A percentile compares a stretch with the other conserved stretches of the same genome.
phyloP scores from a whole-genome alignment of 2,113 vertebrate genomes.

The Capreolus pygargus region DNA sequence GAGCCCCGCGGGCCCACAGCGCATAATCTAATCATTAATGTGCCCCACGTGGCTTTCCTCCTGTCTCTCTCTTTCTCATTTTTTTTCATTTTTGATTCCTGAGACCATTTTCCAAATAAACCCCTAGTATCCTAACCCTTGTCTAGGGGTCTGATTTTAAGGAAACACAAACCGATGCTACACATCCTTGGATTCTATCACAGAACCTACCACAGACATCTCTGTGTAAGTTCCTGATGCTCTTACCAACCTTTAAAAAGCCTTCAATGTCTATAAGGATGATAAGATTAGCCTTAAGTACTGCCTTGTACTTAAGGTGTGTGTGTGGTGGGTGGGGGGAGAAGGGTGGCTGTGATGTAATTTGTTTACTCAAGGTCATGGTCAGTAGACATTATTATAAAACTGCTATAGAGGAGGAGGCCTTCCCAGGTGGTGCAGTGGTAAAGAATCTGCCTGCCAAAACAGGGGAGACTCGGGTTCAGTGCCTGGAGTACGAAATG shows the following conservation, averaged over 20 bases:
- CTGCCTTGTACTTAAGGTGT: neutral
- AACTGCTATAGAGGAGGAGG: neutral
- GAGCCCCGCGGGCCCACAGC: no score
- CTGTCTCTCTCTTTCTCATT: neutral
- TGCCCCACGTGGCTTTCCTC: accelerated
- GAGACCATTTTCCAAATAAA: neutral
- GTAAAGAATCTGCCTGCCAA: neutral
- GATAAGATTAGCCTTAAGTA: neutral
- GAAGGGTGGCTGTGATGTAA: neutral
- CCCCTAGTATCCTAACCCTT: neutral
- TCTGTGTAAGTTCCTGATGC: neutral
- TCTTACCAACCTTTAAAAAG: neutral
- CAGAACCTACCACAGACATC: no score
- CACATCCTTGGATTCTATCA: neutral
- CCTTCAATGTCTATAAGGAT: neutral
- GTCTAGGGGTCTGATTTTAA: neutral
- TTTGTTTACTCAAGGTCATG: neutral
- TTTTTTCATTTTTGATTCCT: neutral
- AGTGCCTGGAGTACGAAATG: neutral
- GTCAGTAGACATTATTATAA: neutral
- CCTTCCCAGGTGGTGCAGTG: neutral
- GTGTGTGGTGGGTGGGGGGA: accelerated
- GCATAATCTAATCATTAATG: accelerated
- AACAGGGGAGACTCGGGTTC: neutral
- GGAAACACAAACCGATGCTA: neutral